phyloP scores from a whole-genome alignment of 2,797 vertebrate genomes.

The Brachyalestes nurse region DNA sequence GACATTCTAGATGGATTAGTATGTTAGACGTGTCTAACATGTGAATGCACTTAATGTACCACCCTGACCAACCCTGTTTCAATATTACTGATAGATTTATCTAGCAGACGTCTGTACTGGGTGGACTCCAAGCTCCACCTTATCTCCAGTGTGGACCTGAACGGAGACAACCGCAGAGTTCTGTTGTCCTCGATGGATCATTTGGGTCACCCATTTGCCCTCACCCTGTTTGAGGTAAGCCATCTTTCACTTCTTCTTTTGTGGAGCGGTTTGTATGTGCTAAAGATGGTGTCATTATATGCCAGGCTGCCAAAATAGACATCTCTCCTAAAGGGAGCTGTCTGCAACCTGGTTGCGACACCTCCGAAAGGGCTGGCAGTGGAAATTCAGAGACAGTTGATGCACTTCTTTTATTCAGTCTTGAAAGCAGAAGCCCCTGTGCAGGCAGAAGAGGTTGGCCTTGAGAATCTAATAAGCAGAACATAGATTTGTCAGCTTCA shows the following conservation, averaged over 20 bases:
- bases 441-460: background rate
- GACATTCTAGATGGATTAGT: background rate
- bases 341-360: constrained; percentile 12
- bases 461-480: background rate
- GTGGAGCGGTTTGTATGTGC: background rate
- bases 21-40: constrained; percentile 14
- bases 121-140: constrained; percentile 97
- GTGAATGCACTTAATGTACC: background rate
- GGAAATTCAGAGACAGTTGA: constrained; percentile 5
- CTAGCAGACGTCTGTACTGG: constrained; percentile 96
- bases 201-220: constrained; percentile 93
- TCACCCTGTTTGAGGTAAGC: constrained; percentile 95
- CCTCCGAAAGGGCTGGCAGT: background rate
- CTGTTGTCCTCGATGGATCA: constrained; percentile 89
- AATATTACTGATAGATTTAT: constrained; percentile 81
- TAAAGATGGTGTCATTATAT: background rate
- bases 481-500: background rate
- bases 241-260: background rate
- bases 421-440: background rate
- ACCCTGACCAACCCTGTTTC: too few relatives aligned
- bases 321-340: background rate
- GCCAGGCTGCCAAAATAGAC: background rate
- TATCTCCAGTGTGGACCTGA: constrained; percentile 94
- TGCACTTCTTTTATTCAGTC: background rate
- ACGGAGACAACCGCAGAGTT: constrained; percentile 90